These are phyloP conservation scores for Anticlea derivata DNA, from an alignment of 2,888 invertebrate species.

Conservation along the genomic window DNA sequence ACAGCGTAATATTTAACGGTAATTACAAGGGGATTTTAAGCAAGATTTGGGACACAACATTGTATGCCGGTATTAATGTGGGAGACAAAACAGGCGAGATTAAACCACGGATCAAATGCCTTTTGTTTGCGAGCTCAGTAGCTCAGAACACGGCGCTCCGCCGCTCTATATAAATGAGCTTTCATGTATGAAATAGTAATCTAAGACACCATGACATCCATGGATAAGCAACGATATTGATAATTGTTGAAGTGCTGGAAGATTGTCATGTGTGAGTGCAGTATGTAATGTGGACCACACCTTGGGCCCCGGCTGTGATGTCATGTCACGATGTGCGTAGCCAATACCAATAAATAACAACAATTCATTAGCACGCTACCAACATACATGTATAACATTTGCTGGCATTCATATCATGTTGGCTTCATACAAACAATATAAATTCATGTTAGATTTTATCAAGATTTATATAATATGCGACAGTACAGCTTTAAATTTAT, in stretches of 20 bases:
- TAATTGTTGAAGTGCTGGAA: constrained; percentile 44
- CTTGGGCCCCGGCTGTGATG: constrained; percentile 51
- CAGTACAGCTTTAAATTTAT: constrained; percentile 32
- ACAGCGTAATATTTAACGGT: constrained; percentile 35
- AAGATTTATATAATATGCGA: constrained; percentile 31
- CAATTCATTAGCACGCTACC: constrained; percentile 44
- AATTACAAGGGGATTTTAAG: constrained; percentile 35
- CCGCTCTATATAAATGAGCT: constrained; percentile 43
- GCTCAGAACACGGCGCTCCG: constrained; percentile 49
- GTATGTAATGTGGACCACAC: constrained; percentile 56
- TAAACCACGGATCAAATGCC: constrained; percentile 35
- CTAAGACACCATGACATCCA: constrained; percentile 46
- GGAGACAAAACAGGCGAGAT: constrained; percentile 36
- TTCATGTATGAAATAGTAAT: constrained; percentile 40
- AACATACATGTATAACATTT: constrained; percentile 37
- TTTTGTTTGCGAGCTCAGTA: constrained; percentile 31
- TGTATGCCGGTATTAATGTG: constrained; percentile 31
- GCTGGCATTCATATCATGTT: constrained; percentile 36
- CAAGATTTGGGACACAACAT: constrained; percentile 33
- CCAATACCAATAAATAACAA: constrained; percentile 45
- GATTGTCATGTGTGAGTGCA: constrained; percentile 53
- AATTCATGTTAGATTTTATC: constrained; percentile 40
- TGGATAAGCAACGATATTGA: constrained; percentile 33
- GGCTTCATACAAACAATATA: constrained; percentile 41
- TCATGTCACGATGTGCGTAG: constrained; percentile 50